Evolutionary conservation across 2,888 invertebrate genomes (phyloP), one percentile per base, ranked within the genome.

Genomic region (Pyrrhosoma nymphula): DNA sequence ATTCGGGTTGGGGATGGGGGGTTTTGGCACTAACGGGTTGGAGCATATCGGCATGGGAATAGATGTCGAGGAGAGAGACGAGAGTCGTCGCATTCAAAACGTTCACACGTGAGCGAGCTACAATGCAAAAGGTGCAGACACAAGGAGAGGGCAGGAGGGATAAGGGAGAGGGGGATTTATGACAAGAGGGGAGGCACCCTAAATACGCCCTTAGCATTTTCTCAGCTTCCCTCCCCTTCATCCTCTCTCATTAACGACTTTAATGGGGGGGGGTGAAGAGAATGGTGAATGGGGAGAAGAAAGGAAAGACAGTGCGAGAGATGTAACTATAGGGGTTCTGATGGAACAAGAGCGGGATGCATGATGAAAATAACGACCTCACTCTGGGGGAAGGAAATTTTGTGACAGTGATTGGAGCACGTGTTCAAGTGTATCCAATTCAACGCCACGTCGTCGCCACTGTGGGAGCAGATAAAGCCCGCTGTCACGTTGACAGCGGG

Each of bases 341-440:
- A n/a, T n/a, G 75, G 75, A 30, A 26, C n/a, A 26, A 75, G 30
- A 26, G n/a, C n/a, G 75, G 8, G 1, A 12, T 1, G 35, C 75
- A 82, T 69, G 30, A 30, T 14, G 30, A 82, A 82, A 30, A 82
- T 82, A 82, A 82, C n/a, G 75, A 82, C 75, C 75, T 82, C 75
- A 30, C n/a, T 82, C 75, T 26, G n/a, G 2, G 60, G 20, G 75
- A 18, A 35, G 75, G 75, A 35, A 82, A 82, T 30, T 82, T 82
- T 82, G 69, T 69, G 75, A 82, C 75, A 82, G 75, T 82, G 75
- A 82, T 82, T 82, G 75, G 75, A 30, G 75, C 12, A 30, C 75
- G 75, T 82, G 75, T 35, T 30, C 75, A 35, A 30, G 75, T 82
- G 75, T 82, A 82, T 82, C 75, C 75, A 82, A 35, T 82, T 82